Percentiles rank a stretch among this genome's conserved stretches.
phyloP scores from a whole-genome alignment of 2,888 invertebrate species.

The Ceramica pisi region DNA sequence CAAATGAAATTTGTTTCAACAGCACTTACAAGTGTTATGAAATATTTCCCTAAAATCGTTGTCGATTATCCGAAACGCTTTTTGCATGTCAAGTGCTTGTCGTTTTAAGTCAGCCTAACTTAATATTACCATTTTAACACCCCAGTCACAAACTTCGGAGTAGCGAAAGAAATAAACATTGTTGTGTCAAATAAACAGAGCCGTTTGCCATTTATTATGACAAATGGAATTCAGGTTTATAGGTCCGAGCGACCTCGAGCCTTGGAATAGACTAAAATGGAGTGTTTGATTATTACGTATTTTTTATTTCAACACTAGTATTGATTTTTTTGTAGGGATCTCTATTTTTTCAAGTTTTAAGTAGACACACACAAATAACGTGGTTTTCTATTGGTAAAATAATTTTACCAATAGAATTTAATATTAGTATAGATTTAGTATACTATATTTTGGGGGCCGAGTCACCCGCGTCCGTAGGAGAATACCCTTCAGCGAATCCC shows the following conservation, averaged over 20 bases:
- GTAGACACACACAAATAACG: too few species aligned
- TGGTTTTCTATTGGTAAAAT: too few species aligned
- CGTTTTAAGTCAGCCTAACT: slow-evolving; percentile 20
- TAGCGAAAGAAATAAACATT: slow-evolving; percentile 40
- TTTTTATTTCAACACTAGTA: too few species aligned
- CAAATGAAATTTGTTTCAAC: background rate
- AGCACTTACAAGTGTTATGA: background rate
- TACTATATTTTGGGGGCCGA: too few species aligned
- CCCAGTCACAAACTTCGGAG: slow-evolving; percentile 28
- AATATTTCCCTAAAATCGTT: slow-evolving; percentile 25
- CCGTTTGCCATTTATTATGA: slow-evolving; percentile 29
- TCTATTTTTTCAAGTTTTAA: too few species aligned
- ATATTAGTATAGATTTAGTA: too few species aligned
- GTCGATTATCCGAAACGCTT: slow-evolving; percentile 28
- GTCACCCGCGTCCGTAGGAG: too few species aligned
- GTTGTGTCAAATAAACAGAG: slow-evolving; percentile 24
- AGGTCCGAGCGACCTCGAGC: slow-evolving; percentile 1
- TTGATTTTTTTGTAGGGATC: too few species aligned
- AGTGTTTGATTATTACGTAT: background rate
- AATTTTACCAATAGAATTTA: too few species aligned
- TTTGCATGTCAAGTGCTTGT: slow-evolving; percentile 34
- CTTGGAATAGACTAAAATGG: slow-evolving; percentile 22
- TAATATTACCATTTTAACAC: slow-evolving; percentile 43
- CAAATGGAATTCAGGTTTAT: slow-evolving; percentile 38
- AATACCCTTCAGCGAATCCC: too few species aligned